A percentile compares a stretch with the other conserved stretches of the same genome.
These are phyloP conservation scores for Mesorhabditis spiculigera DNA, from an alignment of 2,888 invertebrate species.

Conservation along the genomic window DNA sequence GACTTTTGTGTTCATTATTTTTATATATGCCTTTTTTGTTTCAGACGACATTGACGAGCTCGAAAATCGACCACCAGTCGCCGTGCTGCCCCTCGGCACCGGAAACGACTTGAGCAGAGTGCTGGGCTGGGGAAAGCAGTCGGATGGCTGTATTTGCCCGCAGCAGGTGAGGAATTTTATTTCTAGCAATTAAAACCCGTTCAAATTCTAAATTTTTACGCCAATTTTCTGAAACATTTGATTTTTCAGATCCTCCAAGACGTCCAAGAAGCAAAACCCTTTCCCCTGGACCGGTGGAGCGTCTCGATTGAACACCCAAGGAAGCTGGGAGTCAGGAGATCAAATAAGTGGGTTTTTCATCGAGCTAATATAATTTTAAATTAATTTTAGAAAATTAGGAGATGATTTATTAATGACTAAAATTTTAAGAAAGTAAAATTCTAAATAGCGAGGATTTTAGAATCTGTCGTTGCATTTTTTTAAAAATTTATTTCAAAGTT, in stretches of 20 bases:
- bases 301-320: slow-evolving; percentile 55
- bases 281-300: slow-evolving; percentile 69
- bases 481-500: too few species aligned
- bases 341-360: background rate
- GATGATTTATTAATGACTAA: too few species aligned
- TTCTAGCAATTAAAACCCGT: background rate
- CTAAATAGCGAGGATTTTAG: too few species aligned
- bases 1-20: background rate
- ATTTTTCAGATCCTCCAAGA: slow-evolving; percentile 32
- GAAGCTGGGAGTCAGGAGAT: slow-evolving; percentile 16
- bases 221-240: slow-evolving; percentile 4
- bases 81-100: slow-evolving; percentile 83
- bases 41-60: slow-evolving; percentile 39
- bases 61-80: slow-evolving; percentile 29
- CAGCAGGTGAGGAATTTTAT: slow-evolving; percentile 19
- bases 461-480: too few species aligned
- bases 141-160: slow-evolving; percentile 33
- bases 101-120: slow-evolving; percentile 90
- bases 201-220: background rate
- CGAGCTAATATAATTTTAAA: background rate
- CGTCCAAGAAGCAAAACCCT: slow-evolving; percentile 64
- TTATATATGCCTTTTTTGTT: background rate
- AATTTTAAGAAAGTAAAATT: too few species aligned
- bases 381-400: background rate
- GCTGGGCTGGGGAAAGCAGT: slow-evolving; percentile 75